These are phyloP conservation scores for Drosophila sp. DNA, from an alignment of 1,140 invertebrate species.

Conservation along the genomic window DNA sequence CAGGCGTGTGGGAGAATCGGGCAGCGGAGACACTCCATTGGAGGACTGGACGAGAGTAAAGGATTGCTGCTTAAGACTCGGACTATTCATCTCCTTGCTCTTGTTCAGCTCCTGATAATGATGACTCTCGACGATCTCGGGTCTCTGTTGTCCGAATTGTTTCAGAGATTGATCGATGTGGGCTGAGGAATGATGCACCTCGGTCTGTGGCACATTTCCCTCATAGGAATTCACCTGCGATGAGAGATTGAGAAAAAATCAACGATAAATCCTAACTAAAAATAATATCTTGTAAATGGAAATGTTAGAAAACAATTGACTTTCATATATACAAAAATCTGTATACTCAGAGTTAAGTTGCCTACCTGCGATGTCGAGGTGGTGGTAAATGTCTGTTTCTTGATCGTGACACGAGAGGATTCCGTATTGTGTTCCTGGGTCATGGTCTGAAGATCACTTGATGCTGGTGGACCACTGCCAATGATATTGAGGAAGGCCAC, in stretches of 20 bases:
- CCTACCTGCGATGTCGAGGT: conserved; percentile 73
- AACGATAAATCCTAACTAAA: no score
- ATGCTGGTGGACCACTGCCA: conserved; percentile 59
- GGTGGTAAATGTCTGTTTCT: conserved; percentile 82
- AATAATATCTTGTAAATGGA: no score
- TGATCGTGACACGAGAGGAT: conserved; percentile 80
- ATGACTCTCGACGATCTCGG: conserved; percentile 79
- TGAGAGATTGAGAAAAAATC: not conserved
- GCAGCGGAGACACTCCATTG: conserved; percentile 40
- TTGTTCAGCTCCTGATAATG: conserved; percentile 82
- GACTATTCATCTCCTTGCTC: conserved; percentile 71
- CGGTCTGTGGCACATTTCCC: conserved; percentile 76
- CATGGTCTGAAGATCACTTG: conserved; percentile 65
- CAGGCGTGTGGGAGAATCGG: conserved; percentile 85
- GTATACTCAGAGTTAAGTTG: no score
- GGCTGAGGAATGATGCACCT: conserved; percentile 74
- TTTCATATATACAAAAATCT: no score
- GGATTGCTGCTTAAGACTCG: conserved; percentile 75
- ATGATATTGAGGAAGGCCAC: conserved; percentile 86
- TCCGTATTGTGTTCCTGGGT: conserved; percentile 81
- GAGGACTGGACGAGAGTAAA: conserved; percentile 71
- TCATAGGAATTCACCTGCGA: conserved; percentile 84
- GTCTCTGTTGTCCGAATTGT: conserved; percentile 72
- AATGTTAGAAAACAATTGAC: no score
- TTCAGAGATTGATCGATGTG: conserved; percentile 80